Evolutionary conservation across 2,888 invertebrate genomes (phyloP).

Genomic region (Dusona sp.): DNA sequence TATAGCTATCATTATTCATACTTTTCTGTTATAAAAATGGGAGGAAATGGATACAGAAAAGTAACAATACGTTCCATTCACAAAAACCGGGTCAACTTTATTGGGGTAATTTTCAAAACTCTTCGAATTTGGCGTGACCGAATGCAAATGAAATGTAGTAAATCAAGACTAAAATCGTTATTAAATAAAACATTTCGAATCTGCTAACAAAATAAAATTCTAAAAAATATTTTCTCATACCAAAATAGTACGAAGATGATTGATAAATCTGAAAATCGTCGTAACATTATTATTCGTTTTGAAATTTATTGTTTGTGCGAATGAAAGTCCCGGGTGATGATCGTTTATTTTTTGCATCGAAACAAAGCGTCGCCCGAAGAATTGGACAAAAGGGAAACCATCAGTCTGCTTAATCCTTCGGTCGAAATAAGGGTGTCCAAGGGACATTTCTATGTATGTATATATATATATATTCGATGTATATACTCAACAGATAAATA

Average conservation of each 20-base stretch:
- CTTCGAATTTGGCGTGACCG: background rate
- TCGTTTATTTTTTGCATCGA: conserved; percentile 12
- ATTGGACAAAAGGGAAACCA: conserved; percentile 28
- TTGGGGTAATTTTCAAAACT: background rate
- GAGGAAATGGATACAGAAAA: background rate
- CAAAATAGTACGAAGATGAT: too few species aligned
- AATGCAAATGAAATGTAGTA: background rate
- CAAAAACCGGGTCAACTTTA: background rate
- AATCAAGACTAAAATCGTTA: background rate
- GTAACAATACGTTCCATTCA: background rate
- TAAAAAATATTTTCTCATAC: background rate
- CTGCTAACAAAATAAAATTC: background rate
- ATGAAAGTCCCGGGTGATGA: background rate
- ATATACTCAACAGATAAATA: background rate
- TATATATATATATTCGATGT: background rate
- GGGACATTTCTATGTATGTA: conserved; percentile 4
- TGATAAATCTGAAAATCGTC: background rate
- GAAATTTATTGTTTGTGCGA: background rate
- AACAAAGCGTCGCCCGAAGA: conserved; percentile 21
- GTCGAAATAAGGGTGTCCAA: conserved; percentile 16
- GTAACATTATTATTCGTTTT: background rate
- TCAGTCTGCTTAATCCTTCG: conserved; percentile 29
- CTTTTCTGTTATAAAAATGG: background rate
- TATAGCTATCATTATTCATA: background rate
- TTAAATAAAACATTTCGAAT: background rate